phyloP scores from a whole-genome alignment of 1,140 invertebrate genomes.

The Habropoda laboriosa region DNA sequence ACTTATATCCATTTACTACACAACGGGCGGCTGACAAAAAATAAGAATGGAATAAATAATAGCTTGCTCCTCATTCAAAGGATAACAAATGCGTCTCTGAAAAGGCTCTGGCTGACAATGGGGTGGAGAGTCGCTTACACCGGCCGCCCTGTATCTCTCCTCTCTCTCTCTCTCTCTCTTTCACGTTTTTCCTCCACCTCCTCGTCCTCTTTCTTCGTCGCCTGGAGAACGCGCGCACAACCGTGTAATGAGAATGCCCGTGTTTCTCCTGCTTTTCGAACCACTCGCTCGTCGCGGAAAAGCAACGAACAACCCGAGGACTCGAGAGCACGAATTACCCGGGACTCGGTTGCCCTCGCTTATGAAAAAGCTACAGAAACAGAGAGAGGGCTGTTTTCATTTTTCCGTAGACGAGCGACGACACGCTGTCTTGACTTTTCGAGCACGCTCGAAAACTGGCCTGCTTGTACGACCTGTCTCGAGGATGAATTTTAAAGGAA shows the following conservation, averaged over 20 bases:
- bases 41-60: slow-evolving; percentile 82
- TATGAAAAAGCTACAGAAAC: neutral
- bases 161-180: slow-evolving; percentile 41
- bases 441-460: neutral
- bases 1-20: slow-evolving; percentile 82
- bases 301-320: slow-evolving; percentile 7
- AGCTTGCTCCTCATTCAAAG: slow-evolving; percentile 80
- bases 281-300: slow-evolving; percentile 4
- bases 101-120: slow-evolving; percentile 77
- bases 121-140: slow-evolving; percentile 78
- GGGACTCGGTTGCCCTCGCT: neutral
- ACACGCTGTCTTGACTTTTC: neutral
- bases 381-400: neutral
- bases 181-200: slow-evolving; percentile 20
- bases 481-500: neutral
- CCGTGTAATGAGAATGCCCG: slow-evolving; percentile 63
- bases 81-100: slow-evolving; percentile 81
- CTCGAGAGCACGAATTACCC: slow-evolving; percentile 10
- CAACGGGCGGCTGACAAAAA: slow-evolving; percentile 79
- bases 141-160: slow-evolving; percentile 68
- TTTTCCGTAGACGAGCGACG: neutral
- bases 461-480: neutral
- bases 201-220: too few relatives aligned
- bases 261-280: slow-evolving; percentile 24
- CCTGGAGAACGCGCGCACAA: slow-evolving; percentile 52